These are phyloP conservation scores for Ophion ventricosus DNA, from an alignment of 2,888 invertebrate genomes.

Conservation along the genomic window DNA sequence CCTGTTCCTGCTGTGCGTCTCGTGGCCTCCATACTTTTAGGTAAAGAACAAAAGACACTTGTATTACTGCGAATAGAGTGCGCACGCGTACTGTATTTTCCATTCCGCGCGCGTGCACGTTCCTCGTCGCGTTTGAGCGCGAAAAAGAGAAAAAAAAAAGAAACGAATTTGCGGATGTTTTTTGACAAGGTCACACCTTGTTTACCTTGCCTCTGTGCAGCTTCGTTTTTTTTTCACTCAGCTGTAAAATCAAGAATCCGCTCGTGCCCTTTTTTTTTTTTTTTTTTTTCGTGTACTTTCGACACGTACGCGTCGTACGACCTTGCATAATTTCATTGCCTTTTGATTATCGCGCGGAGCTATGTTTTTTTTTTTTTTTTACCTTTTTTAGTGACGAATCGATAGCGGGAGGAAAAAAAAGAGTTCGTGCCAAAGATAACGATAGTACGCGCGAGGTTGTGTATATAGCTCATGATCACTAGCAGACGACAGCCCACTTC, in stretches of 20 bases:
- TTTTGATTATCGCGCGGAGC: neutral
- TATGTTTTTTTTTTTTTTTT: neutral
- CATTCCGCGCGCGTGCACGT: neutral
- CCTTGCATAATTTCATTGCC: neutral
- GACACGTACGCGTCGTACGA: neutral
- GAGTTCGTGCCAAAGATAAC: neutral
- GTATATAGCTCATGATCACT: neutral
- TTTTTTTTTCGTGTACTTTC: neutral
- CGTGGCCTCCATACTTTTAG: conserved; percentile 87
- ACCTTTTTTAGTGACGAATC: neutral
- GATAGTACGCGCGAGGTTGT: neutral
- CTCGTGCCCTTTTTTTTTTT: neutral
- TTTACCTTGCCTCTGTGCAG: neutral
- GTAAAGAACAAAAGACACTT: conserved; percentile 79
- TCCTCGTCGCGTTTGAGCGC: neutral
- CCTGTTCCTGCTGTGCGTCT: conserved; percentile 88
- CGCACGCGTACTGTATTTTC: conserved; percentile 14
- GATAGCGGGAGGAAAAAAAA: neutral
- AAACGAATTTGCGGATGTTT: neutral
- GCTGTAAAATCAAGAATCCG: neutral
- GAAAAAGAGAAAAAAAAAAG: too few relatives aligned
- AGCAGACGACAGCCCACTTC: conserved; percentile 20
- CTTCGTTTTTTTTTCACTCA: neutral
- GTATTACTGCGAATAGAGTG: neutral
- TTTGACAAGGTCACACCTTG: neutral